Evolutionary conservation across 2,888 invertebrate genomes (phyloP).

Genomic region (Hylaea fasciaria): DNA sequence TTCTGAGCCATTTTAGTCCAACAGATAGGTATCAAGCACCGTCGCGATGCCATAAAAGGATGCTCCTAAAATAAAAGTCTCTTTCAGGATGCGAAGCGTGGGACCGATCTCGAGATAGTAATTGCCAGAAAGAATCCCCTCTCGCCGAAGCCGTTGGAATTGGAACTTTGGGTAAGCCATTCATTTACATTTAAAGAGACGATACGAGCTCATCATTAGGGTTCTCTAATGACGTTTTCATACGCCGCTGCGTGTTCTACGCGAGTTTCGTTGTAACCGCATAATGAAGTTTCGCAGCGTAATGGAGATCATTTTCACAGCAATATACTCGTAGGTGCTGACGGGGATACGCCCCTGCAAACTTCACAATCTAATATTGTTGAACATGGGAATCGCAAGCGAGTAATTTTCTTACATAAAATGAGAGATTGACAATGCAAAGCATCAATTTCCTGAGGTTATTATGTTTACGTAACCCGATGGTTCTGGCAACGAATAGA

Average conservation of each 20-base stretch:
- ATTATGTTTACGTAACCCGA: constrained; percentile 30
- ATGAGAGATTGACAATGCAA: constrained; percentile 32
- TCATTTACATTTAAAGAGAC: constrained; percentile 50
- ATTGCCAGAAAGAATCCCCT: constrained; percentile 92
- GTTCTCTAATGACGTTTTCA: constrained; percentile 65
- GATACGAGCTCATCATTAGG: constrained; percentile 50
- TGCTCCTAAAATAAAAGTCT: constrained; percentile 39
- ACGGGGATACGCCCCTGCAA: constrained; percentile 54
- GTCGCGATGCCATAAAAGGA: constrained; percentile 28
- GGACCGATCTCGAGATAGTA: constrained; percentile 92
- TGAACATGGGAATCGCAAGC: constrained; percentile 29
- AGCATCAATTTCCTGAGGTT: constrained; percentile 28
- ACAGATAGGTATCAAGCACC: constrained; percentile 16
- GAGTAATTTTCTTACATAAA: constrained; percentile 27
- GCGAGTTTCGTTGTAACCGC: constrained; percentile 71
- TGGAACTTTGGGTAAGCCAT: constrained; percentile 90
- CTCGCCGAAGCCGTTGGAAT: constrained; percentile 90
- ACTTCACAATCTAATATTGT: constrained; percentile 45
- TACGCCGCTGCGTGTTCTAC: constrained; percentile 61
- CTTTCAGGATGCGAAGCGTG: constrained; percentile 89
- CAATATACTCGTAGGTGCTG: constrained; percentile 60
- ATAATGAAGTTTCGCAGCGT: constrained; percentile 75
- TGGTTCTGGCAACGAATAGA: constrained; percentile 27
- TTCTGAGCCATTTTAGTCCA: not conserved
- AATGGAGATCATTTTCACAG: constrained; percentile 75